These are phyloP conservation scores for Helogale parvula DNA, from an alignment of 2,113 vertebrate genomes.

Conservation along the genomic window DNA sequence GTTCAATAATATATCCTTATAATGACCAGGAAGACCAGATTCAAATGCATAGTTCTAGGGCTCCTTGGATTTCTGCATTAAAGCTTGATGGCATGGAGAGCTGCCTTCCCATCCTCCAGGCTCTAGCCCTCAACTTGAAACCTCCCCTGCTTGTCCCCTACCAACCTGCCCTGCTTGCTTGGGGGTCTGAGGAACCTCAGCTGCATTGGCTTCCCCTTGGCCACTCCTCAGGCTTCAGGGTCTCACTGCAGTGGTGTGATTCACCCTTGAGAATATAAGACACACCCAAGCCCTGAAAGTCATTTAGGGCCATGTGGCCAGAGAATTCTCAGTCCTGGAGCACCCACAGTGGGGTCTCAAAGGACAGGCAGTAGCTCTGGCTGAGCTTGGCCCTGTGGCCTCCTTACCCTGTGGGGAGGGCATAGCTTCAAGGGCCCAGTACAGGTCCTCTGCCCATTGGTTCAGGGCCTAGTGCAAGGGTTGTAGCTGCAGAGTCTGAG, in stretches of 20 bases:
- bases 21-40: neutral
- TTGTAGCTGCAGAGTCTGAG: neutral
- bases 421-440: neutral
- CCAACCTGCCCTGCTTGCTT: fast-evolving
- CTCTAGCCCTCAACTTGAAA: no score
- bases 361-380: neutral
- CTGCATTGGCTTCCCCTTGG: neutral
- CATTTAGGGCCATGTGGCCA: neutral
- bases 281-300: neutral
- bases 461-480: no score
- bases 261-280: neutral
- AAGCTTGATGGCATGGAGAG: neutral
- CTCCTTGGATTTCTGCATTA: neutral
- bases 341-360: neutral
- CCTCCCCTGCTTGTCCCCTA: fast-evolving
- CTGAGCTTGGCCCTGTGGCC: neutral
- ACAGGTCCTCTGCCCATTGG: neutral
- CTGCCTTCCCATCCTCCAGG: fast-evolving
- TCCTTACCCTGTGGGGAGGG: neutral
- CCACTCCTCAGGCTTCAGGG: neutral
- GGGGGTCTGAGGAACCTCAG: neutral
- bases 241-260: neutral
- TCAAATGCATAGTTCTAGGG: neutral
- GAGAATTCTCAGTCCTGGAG: neutral
- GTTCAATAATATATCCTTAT: neutral